A percentile compares a stretch with the other conserved stretches of the same genome.
Conservation (phyloP, 2,797 vertebrate species). For the Remorina albescens region DNA sequence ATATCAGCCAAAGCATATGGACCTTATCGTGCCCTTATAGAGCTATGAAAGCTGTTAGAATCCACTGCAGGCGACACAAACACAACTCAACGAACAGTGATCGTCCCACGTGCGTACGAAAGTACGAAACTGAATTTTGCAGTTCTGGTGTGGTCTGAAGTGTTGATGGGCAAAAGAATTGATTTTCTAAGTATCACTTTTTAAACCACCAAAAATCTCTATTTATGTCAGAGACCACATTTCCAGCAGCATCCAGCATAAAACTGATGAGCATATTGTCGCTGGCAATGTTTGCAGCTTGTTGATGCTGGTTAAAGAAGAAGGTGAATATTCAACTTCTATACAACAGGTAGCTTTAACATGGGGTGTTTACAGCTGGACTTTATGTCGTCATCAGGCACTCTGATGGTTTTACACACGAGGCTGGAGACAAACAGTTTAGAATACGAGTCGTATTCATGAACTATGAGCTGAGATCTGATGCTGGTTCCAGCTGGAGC, state of each 20-base stretch:
- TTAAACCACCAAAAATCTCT: not conserved
- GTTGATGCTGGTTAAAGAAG: not conserved
- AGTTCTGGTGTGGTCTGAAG: no score
- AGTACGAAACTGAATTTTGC: no score
- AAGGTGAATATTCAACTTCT: not conserved
- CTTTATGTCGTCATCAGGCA: slow-evolving; percentile 29
- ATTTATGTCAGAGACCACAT: no score
- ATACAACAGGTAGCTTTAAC: not conserved
- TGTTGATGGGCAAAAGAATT: not conserved
- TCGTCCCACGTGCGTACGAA: not conserved
- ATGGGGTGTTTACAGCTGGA: not conserved
- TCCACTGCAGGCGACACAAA: not conserved
- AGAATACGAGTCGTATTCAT: slow-evolving; percentile 64
- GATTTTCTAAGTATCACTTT: not conserved
- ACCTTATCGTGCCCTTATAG: not conserved
- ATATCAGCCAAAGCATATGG: not conserved
- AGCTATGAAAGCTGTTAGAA: not conserved
- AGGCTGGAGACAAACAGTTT: slow-evolving; percentile 20
- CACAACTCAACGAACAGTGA: not conserved
- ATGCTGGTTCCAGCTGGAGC: slow-evolving; percentile 62
- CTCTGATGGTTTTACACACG: slow-evolving; percentile 62
- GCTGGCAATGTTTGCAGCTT: not conserved
- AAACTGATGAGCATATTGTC: not conserved
- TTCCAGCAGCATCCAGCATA: not conserved
- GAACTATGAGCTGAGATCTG: slow-evolving; percentile 57